Base-by-base conservation (phyloP, 2,797 vertebrate genomes). In the Sebastes iracundus region DNA sequence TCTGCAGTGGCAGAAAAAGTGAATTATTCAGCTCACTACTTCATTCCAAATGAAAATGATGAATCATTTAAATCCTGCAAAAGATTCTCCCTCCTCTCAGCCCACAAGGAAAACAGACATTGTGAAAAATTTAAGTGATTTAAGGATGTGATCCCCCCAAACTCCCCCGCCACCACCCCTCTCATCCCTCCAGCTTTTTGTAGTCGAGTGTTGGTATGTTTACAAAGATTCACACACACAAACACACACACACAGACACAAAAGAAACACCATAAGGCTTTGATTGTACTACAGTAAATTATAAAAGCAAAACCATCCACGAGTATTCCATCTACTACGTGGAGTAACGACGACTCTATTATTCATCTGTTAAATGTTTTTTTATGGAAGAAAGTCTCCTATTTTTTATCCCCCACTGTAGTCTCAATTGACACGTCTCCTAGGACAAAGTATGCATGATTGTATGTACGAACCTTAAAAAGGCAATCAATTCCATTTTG, bases 11-110 rank as follows among this genome's bases (percentile, higher is more conserved):
- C 87, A 85, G 90, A 91, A 89, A 55, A 90, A 91, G 90, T 92
- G 90, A 95, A 95, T 94, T 88, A 93, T 93, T 94, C 92, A 94
- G 88, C 89, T 93, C 87, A 87, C 86, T 82, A 88, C 89, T 94
- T 93, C 86, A 90, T 93, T 92, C 88, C 83, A 91, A 93, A 95
- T 91, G 89, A 93, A 95, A 94, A 94, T 86, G 87, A 94, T 95
- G 86, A 95, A 95, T 94, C 93, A 94, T 93, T 95, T 90, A 91
- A 92, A 90, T 93, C 88, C 89, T 64, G 87, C 84, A 88, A 94
- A 94, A 89, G 83, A 94, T 88, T 84, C 87, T 78, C 82, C 81
- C 84, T 88, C 84, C 88, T 83, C 81, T 87, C 69, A 87, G 87
- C 82, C 79, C 89, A 82, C 75, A 7, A 86, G 83, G 81, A 93